phyloP scores from a whole-genome alignment of 2,888 invertebrate species.

The Nomada ferruginata region DNA sequence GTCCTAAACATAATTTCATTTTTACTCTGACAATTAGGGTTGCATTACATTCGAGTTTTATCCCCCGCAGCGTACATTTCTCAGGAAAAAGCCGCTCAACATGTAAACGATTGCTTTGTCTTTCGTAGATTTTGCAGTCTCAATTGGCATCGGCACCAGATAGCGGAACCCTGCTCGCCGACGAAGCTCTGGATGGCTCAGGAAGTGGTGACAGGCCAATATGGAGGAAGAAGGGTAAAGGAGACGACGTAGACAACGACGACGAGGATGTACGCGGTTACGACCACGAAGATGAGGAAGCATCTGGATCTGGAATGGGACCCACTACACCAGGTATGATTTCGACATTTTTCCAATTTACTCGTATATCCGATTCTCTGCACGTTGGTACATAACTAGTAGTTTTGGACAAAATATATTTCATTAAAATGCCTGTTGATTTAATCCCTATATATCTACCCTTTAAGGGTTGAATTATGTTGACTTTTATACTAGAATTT shows the following conservation, averaged over 20 bases:
- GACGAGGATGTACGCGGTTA: slow-evolving; percentile 73
- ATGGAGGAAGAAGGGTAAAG: slow-evolving; percentile 64
- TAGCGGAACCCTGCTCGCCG: slow-evolving; percentile 78
- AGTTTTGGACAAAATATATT: too few species aligned
- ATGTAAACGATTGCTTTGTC: background rate
- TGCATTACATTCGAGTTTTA: too few species aligned
- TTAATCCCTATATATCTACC: too few species aligned
- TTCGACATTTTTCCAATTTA: background rate
- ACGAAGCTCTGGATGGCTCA: slow-evolving; percentile 81
- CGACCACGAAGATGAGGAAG: slow-evolving; percentile 75
- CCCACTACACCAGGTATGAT: slow-evolving; percentile 72
- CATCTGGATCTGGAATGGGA: slow-evolving; percentile 79
- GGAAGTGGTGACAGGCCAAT: slow-evolving; percentile 80
- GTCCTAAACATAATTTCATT: too few species aligned
- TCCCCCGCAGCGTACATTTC: background rate
- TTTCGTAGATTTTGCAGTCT: slow-evolving; percentile 78
- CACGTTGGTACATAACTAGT: too few species aligned
- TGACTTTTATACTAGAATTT: too few species aligned
- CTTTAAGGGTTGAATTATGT: too few species aligned
- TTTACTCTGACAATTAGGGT: too few species aligned
- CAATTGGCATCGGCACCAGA: slow-evolving; percentile 82
- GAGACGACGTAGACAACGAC: slow-evolving; percentile 69
- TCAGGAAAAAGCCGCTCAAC: background rate
- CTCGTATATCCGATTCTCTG: too few species aligned
- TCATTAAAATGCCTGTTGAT: too few species aligned